Conservation (phyloP, 2,888 invertebrate species). For the Apotomis betuletana region DNA sequence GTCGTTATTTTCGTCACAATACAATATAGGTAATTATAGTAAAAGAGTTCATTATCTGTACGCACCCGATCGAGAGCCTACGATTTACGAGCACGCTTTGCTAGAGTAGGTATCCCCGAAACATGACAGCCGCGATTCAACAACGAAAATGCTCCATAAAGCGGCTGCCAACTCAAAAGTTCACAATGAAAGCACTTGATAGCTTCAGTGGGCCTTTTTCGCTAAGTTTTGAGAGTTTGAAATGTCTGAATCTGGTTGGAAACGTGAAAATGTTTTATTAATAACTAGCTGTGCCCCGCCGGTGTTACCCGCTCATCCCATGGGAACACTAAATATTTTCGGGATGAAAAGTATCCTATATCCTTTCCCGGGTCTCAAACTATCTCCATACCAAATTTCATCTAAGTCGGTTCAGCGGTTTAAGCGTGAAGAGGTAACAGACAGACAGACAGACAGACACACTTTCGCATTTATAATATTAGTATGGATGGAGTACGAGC, state of each 20-base stretch:
- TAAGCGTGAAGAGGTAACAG: too few relatives aligned
- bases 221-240: slow-evolving; percentile 25
- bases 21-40: neutral
- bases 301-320: too few relatives aligned
- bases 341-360: too few relatives aligned
- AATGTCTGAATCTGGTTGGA: slow-evolving; percentile 21
- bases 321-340: too few relatives aligned
- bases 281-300: too few relatives aligned
- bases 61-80: slow-evolving; percentile 32
- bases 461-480: too few relatives aligned
- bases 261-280: neutral
- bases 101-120: slow-evolving; percentile 41
- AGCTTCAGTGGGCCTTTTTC: slow-evolving; percentile 45
- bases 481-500: too few relatives aligned
- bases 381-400: too few relatives aligned
- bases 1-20: neutral
- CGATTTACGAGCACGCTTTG: slow-evolving; percentile 40
- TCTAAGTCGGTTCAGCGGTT: too few relatives aligned
- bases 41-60: slow-evolving; percentile 38
- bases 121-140: slow-evolving; percentile 42
- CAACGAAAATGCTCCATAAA: slow-evolving; percentile 46
- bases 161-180: slow-evolving; percentile 48
- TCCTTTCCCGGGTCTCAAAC: too few relatives aligned
- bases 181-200: slow-evolving; percentile 48
- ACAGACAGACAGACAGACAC: too few relatives aligned